A percentile compares a stretch with the other conserved stretches of the same genome.
These are phyloP conservation scores for Podarcis raffonei DNA, from an alignment of 2,113 vertebrate species.

Conservation along the genomic window DNA sequence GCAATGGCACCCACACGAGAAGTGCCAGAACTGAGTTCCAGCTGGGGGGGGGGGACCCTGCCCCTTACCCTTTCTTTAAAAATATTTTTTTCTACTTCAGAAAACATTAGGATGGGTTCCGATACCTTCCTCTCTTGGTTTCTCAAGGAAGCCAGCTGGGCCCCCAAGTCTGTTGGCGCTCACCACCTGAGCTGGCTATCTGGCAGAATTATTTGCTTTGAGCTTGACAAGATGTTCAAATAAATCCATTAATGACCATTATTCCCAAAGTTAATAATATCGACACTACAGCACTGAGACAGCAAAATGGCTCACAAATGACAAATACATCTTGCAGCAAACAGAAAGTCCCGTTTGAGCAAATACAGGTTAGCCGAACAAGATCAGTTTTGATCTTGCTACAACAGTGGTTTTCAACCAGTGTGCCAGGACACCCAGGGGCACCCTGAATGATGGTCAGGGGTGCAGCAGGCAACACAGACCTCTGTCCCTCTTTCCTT, in stretches of 20 bases:
- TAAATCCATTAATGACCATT: neutral
- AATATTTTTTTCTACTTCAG: too few species aligned
- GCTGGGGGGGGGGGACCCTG: too few species aligned
- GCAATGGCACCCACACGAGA: too few species aligned
- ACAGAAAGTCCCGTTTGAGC: neutral
- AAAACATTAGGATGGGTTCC: too few species aligned
- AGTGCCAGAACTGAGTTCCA: too few species aligned
- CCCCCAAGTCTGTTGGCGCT: neutral
- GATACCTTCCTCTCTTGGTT: neutral
- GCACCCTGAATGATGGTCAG: too few species aligned
- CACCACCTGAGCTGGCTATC: neutral
- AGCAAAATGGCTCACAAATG: neutral
- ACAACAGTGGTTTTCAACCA: too few species aligned
- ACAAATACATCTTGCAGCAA: neutral
- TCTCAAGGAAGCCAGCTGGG: neutral
- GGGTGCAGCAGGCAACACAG: too few species aligned
- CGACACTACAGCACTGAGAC: neutral
- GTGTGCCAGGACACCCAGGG: too few species aligned
- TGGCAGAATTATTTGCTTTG: neutral
- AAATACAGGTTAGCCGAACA: neutral
- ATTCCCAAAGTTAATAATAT: neutral
- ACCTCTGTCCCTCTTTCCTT: too few species aligned
- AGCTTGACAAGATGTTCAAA: neutral
- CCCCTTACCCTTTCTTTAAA: too few species aligned
- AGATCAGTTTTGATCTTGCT: constrained; percentile 10